Percentiles rank a stretch among this genome's conserved stretches.
Conservation (phyloP, 2,797 vertebrate species). For the Chromobotia macracanthus region DNA sequence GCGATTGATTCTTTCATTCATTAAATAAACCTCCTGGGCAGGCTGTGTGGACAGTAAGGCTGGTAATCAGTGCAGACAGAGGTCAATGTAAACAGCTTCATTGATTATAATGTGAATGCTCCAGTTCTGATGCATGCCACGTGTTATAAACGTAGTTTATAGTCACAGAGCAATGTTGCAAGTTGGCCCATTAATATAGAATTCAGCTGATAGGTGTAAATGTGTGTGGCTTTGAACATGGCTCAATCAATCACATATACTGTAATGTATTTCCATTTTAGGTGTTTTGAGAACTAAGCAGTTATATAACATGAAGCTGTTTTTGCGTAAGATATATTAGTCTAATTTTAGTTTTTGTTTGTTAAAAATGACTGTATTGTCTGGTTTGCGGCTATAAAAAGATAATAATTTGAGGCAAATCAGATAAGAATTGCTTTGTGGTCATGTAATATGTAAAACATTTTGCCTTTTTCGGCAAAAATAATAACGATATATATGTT, state of each 20-base stretch:
- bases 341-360: neutral
- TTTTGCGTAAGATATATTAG: neutral
- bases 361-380: too few relatives aligned
- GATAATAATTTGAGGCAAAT: too few relatives aligned
- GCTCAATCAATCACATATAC: neutral
- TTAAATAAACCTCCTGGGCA: conserved; percentile 9
- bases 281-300: too few relatives aligned
- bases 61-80: neutral
- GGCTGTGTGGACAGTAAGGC: neutral
- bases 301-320: too few relatives aligned
- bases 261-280: neutral
- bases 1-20: conserved; percentile 30
- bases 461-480: too few relatives aligned
- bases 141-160: too few relatives aligned
- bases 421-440: too few relatives aligned
- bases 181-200: neutral
- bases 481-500: too few relatives aligned
- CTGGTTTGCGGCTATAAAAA: too few relatives aligned
- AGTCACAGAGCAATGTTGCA: neutral
- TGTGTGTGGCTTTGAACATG: neutral
- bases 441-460: too few relatives aligned
- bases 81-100: neutral
- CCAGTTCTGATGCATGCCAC: too few relatives aligned
- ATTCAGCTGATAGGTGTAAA: too few relatives aligned
- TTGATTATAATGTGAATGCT: neutral